Conservation (phyloP, 2,888 invertebrate genomes). For the Drosophila nr. perissopoda region DNA sequence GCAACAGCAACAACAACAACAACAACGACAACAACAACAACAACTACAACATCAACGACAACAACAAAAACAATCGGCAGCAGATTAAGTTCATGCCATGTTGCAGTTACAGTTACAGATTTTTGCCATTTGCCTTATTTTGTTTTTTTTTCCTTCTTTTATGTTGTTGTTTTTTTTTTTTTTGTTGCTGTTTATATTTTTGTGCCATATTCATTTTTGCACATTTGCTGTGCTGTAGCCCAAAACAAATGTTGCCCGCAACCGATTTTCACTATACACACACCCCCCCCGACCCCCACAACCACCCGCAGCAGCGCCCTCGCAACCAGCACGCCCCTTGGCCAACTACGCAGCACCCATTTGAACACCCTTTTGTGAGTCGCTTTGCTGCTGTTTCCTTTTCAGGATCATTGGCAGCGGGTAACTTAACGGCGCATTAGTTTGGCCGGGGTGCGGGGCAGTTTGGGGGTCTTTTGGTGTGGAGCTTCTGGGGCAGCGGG, state of each 20-base stretch:
- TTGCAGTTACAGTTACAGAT: slow-evolving; percentile 79
- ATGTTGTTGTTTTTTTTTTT: slow-evolving; percentile 23
- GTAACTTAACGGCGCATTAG: slow-evolving; percentile 46
- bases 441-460: not conserved
- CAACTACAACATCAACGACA: slow-evolving; percentile 17
- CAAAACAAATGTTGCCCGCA: slow-evolving; percentile 76
- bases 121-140: slow-evolving; percentile 58
- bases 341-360: slow-evolving; percentile 32
- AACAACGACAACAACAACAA: slow-evolving; percentile 23
- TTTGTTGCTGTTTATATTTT: slow-evolving; percentile 13
- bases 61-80: slow-evolving; percentile 66
- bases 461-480: not conserved
- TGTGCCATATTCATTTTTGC: slow-evolving; percentile 69
- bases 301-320: not conserved
- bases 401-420: slow-evolving; percentile 77
- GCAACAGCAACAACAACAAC: slow-evolving; percentile 51
- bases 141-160: slow-evolving; percentile 18
- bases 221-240: slow-evolving; percentile 69
- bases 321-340: not conserved
- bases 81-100: slow-evolving; percentile 80
- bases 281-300: not conserved
- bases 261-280: slow-evolving; percentile 65
- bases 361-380: slow-evolving; percentile 64
- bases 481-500: not conserved
- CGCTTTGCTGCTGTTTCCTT: slow-evolving; percentile 63